Evolutionary conservation across 1,140 invertebrate genomes (phyloP).

Genomic region (Scaptomyza graminum): DNA sequence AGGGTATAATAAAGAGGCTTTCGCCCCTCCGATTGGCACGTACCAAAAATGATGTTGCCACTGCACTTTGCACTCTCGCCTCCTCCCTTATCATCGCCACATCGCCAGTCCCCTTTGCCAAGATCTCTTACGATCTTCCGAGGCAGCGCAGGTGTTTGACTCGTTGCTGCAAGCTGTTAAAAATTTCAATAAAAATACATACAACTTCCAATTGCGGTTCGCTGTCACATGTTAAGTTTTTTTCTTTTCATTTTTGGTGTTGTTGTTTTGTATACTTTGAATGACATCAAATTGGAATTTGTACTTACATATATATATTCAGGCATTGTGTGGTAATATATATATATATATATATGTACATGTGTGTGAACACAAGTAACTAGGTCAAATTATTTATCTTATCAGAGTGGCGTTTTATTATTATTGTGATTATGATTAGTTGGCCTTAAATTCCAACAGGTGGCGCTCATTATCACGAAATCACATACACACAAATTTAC

Average conservation of each 20-base stretch:
- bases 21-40: conserved; percentile 37
- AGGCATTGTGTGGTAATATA: neutral
- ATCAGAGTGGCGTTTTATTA: conserved; percentile 45
- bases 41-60: conserved; percentile 36
- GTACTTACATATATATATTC: conserved; percentile 1
- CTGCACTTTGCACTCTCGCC: conserved; percentile 5
- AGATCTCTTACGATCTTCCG: conserved; percentile 9
- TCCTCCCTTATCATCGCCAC: neutral
- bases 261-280: neutral
- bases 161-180: conserved; percentile 51
- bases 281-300: conserved; percentile 6
- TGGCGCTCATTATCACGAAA: conserved; percentile 28
- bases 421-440: conserved; percentile 17
- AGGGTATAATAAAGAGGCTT: conserved; percentile 19
- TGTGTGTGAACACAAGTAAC: conserved; percentile 33
- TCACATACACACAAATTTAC: neutral
- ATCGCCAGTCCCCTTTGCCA: neutral
- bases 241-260: conserved; percentile 7
- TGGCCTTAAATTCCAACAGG: conserved; percentile 49
- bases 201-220: conserved; percentile 55
- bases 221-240: conserved; percentile 51
- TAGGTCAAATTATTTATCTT: conserved; percentile 68
- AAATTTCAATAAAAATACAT: conserved; percentile 33
- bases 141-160: conserved; percentile 67
- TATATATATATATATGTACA: neutral